These are phyloP conservation scores for Pogonus chalceus DNA, from an alignment of 1,140 invertebrate species.

Conservation along the genomic window DNA sequence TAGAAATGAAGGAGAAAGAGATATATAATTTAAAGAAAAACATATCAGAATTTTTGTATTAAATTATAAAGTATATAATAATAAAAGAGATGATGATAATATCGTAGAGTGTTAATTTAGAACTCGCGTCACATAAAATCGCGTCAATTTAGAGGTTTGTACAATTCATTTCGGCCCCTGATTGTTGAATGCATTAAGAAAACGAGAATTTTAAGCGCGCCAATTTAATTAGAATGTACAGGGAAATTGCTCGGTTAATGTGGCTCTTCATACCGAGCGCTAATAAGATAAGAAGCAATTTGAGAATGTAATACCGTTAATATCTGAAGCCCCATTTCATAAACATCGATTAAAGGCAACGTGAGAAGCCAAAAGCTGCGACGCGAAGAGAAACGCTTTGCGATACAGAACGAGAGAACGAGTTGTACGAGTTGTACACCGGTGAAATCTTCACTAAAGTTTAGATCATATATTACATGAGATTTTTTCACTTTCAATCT, in stretches of 20 bases:
- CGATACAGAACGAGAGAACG: too few species aligned
- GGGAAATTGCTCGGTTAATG: constrained; percentile 30
- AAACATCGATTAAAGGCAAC: constrained; percentile 34
- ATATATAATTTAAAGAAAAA: too few species aligned
- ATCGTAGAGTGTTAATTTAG: neutral
- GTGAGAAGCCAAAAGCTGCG: too few species aligned
- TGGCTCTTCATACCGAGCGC: constrained; percentile 28
- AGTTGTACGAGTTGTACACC: too few species aligned
- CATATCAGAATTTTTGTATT: neutral
- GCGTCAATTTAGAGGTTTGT: constrained; percentile 4
- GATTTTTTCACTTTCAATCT: too few species aligned
- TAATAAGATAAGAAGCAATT: constrained; percentile 34
- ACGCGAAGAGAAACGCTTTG: too few species aligned
- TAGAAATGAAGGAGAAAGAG: too few species aligned
- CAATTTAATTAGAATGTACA: constrained; percentile 27
- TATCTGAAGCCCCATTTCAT: constrained; percentile 32
- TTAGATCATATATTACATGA: too few species aligned
- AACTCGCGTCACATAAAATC: constrained; percentile 9
- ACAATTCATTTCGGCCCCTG: constrained; percentile 1
- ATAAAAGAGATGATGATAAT: neutral
- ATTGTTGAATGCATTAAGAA: constrained; percentile 19
- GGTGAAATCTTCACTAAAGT: too few species aligned
- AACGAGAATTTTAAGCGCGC: constrained; percentile 19
- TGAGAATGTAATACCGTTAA: constrained; percentile 32
- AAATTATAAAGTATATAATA: neutral